Evolutionary conservation across 2,888 invertebrate species (phyloP).

Genomic region (Dicyrtoma fusca): DNA sequence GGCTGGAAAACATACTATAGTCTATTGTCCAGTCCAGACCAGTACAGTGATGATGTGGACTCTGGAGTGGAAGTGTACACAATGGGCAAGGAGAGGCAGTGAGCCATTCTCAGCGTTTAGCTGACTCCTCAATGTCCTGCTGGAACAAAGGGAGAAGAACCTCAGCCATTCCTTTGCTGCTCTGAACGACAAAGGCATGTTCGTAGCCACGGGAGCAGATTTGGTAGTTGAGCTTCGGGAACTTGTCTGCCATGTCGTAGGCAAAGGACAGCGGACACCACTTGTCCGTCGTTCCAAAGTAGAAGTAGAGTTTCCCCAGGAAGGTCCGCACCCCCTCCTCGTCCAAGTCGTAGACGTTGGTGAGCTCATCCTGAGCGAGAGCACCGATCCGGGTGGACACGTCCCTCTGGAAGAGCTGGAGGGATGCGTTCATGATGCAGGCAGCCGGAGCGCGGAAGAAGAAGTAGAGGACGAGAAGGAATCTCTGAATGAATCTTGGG

Average conservation of each 20-base stretch:
- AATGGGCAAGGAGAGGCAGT: too few relatives aligned
- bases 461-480: constrained; percentile 36
- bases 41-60: neutral
- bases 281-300: constrained; percentile 77
- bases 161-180: constrained; percentile 59
- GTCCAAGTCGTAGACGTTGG: constrained; percentile 69
- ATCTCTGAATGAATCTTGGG: neutral
- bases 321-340: constrained; percentile 65
- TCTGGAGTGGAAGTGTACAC: neutral
- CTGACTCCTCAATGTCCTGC: constrained; percentile 7
- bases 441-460: constrained; percentile 32
- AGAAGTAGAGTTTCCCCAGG: constrained; percentile 71
- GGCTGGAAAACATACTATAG: too few relatives aligned
- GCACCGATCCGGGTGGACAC: constrained; percentile 33
- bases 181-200: constrained; percentile 79
- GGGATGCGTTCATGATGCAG: constrained; percentile 39
- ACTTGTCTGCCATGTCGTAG: constrained; percentile 66
- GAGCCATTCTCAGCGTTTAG: neutral
- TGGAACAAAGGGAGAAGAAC: constrained; percentile 27
- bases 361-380: constrained; percentile 50
- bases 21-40: too few relatives aligned
- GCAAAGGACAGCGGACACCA: constrained; percentile 82
- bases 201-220: constrained; percentile 67
- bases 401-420: constrained; percentile 41
- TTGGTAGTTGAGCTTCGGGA: constrained; percentile 68